Conservation (phyloP, 2,888 invertebrate species). For the Hololepta plana region DNA sequence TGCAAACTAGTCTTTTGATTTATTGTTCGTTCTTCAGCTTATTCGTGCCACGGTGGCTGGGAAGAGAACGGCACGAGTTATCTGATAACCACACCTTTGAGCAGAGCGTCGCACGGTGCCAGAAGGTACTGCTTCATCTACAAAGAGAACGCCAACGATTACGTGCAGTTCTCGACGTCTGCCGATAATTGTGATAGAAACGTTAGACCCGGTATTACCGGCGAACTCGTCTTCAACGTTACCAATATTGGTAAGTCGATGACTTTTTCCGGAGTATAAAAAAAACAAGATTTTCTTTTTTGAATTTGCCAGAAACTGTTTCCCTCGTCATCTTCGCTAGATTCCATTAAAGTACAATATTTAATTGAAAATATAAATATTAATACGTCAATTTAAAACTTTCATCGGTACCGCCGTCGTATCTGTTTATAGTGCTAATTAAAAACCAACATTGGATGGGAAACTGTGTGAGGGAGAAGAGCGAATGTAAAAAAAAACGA, state of each 20-base stretch:
- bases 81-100: constrained; percentile 62
- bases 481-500: no score
- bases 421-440: no score
- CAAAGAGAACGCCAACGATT: constrained; percentile 32
- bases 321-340: not conserved
- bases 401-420: no score
- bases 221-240: constrained; percentile 49
- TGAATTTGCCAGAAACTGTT: constrained; percentile 2
- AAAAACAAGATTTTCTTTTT: not conserved
- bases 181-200: constrained; percentile 44
- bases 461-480: no score
- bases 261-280: constrained; percentile 2
- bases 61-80: constrained; percentile 73
- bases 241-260: constrained; percentile 41
- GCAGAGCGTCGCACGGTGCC: constrained; percentile 44
- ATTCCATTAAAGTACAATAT: no score
- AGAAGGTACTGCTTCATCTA: constrained; percentile 63
- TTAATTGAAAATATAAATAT: no score
- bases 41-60: constrained; percentile 82
- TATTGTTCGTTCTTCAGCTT: constrained; percentile 43
- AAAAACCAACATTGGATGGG: no score
- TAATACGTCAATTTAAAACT: no score
- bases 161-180: constrained; percentile 38
- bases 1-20: no score
- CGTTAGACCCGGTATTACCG: constrained; percentile 32